phyloP scores from a whole-genome alignment of 2,888 invertebrate species.

The Sicus ferrugineus region DNA sequence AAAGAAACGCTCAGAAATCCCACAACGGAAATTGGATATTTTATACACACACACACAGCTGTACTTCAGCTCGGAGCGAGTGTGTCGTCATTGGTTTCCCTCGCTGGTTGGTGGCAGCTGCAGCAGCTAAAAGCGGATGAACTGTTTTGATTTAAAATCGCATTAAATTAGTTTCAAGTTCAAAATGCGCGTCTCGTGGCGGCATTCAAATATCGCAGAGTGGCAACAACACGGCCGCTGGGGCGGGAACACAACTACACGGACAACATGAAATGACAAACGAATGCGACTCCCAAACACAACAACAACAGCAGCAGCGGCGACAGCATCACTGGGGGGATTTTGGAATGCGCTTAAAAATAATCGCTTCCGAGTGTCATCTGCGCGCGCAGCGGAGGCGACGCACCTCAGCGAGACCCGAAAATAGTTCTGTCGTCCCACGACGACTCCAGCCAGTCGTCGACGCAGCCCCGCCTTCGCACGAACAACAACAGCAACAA shows the following conservation, averaged over 20 bases:
- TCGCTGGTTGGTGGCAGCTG: background rate
- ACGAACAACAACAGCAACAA: too few species aligned
- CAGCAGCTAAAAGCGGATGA: background rate
- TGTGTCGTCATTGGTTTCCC: background rate
- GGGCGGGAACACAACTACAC: slow-evolving; percentile 28
- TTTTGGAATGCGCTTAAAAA: slow-evolving; percentile 48
- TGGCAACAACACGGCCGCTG: too few species aligned
- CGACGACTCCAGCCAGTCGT: background rate
- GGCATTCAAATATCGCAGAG: slow-evolving; percentile 11
- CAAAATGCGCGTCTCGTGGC: slow-evolving; percentile 19
- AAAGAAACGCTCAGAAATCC: background rate
- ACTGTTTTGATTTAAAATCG: slow-evolving; percentile 29
- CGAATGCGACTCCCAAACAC: slow-evolving; percentile 39
- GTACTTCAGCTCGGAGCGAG: slow-evolving; percentile 1
- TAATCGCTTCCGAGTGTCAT: slow-evolving; percentile 61
- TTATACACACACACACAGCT: slow-evolving; percentile 17
- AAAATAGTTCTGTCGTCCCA: slow-evolving; percentile 7
- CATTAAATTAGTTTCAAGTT: slow-evolving; percentile 26
- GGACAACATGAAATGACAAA: slow-evolving; percentile 33
- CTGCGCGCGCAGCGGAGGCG: background rate
- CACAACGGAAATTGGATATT: background rate
- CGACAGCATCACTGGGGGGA: slow-evolving; percentile 39
- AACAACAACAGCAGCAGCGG: slow-evolving; percentile 28
- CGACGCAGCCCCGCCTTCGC: background rate
- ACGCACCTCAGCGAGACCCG: slow-evolving; percentile 17